Evolutionary conservation across 2,797 vertebrate genomes (phyloP), one percentile per base, ranked within the genome.

Genomic region (Brotula barbata): DNA sequence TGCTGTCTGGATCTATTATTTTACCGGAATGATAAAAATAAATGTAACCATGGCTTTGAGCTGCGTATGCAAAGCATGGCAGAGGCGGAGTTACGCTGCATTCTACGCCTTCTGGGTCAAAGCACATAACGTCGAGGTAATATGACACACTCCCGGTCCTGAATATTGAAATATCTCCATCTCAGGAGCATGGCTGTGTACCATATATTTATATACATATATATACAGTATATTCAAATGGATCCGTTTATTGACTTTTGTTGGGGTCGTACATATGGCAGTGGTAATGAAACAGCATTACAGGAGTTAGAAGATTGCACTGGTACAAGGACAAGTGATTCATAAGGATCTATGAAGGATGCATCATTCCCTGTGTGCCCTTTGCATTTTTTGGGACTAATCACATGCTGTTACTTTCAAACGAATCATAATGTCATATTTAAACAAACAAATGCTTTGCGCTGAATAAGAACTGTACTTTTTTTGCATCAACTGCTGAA

Each of bases 161-260:
- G 69, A 80, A 81, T 77, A 81, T 69, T 88, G 84, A 83, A 84
- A 85, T 78, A 55, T 78, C 74, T 77, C 67, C 59, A 60, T 80
- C 74, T 73, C 60, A 12, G 64, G 51, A 64, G 67, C 48, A 2
- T 31, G 6, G 50, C 40, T 33, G 2, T 39, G 63, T 53, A 69
- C 14, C 52, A 63, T 17, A 43, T 57, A n/a, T n/a, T n/a, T n/a
- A n/a, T n/a, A n/a, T n/a, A n/a, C n/a, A n/a, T n/a, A n/a, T n/a
- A n/a, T n/a, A n/a, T n/a, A n/a, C n/a, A n/a, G n/a, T n/a, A 44
- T 64, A 71, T 83, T 75, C 62, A 86, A 84, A 85, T 85, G 57
- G 67, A 22, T 77, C 83, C 83, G 82, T 82, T 86, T 84, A 83
- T 83, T 86, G 84, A 82, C 78, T 82, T 76, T 75, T 77, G 73